Evolutionary conservation across 2,888 invertebrate species (phyloP).

Genomic region (Drosophila anceps): DNA sequence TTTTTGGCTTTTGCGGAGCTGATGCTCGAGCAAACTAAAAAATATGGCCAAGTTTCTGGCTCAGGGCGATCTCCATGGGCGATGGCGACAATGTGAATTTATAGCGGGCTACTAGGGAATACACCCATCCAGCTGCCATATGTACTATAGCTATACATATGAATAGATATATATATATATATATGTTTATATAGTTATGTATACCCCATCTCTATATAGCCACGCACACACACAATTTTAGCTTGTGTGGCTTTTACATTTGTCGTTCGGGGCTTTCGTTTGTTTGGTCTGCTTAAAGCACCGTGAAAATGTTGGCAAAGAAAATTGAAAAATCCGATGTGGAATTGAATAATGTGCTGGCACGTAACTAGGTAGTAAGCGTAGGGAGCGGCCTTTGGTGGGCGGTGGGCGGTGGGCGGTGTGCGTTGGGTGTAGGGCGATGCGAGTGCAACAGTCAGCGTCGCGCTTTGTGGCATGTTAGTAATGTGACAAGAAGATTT

Average conservation of each 20-base stretch:
- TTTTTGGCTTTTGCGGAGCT: conserved; percentile 67
- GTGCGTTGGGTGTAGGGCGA: not conserved
- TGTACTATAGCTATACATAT: conserved; percentile 8
- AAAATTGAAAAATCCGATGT: conserved; percentile 77
- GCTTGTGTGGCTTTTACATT: conserved; percentile 56
- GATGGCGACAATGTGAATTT: conserved; percentile 73
- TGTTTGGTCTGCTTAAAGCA: conserved; percentile 70
- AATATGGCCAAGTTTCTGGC: conserved; percentile 78
- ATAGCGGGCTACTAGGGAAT: conserved; percentile 75
- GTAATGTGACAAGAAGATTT: conserved; percentile 67
- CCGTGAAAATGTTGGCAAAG: conserved; percentile 67
- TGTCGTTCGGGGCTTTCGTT: conserved; percentile 15
- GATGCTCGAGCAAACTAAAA: conserved; percentile 63
- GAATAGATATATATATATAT: conserved; percentile 15
- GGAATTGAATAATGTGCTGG: conserved; percentile 69
- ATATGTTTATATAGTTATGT: conserved; percentile 25
- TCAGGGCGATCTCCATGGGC: conserved; percentile 67
- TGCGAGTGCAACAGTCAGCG: conserved; percentile 10
- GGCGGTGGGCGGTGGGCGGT: not conserved
- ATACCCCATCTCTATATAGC: conserved; percentile 3
- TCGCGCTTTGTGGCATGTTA: conserved; percentile 54
- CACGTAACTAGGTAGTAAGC: conserved; percentile 8
- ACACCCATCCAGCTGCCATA: conserved; percentile 42
- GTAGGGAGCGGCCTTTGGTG: not conserved
- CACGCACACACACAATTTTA: conserved; percentile 13